Conservation (phyloP, 64 coral and sea anemone genomes). For the Montipora foliosa region DNA sequence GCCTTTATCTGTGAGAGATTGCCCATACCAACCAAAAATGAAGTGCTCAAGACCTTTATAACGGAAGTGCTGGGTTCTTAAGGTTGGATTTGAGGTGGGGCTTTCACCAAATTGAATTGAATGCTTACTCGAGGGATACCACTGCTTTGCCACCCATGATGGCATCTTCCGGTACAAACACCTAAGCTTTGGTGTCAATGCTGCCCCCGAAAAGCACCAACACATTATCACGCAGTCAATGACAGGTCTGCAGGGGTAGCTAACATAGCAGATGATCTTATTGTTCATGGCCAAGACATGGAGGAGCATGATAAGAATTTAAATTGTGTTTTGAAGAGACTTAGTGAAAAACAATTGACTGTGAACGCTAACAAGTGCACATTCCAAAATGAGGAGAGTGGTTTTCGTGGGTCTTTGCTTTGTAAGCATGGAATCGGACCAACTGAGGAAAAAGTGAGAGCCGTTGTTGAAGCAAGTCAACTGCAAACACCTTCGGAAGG, state of each 20-base stretch:
- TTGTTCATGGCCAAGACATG: constrained; percentile 7
- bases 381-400: too few relatives aligned
- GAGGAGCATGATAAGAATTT: background rate
- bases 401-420: too few relatives aligned
- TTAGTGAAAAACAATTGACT: too few relatives aligned
- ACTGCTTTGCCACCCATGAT: constrained; percentile 37
- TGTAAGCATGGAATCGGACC: too few relatives aligned
- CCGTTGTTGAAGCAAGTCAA: too few relatives aligned
- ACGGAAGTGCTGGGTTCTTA: background rate
- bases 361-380: too few relatives aligned
- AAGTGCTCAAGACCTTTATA: background rate
- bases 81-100: background rate
- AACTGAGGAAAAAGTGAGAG: too few relatives aligned
- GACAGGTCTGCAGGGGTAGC: background rate
- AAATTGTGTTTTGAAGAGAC: too few relatives aligned
- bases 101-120: constrained; percentile 31
- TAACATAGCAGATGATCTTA: constrained; percentile 32
- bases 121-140: background rate
- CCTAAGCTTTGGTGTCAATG: constrained; percentile 26
- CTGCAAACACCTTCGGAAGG: too few relatives aligned
- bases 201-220: background rate
- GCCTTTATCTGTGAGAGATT: background rate
- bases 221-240: background rate
- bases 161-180: constrained; percentile 15
- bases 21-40: constrained; percentile 6